Evolutionary conservation across 1,140 invertebrate genomes (phyloP).

Genomic region (Aphaenogaster rudis): DNA sequence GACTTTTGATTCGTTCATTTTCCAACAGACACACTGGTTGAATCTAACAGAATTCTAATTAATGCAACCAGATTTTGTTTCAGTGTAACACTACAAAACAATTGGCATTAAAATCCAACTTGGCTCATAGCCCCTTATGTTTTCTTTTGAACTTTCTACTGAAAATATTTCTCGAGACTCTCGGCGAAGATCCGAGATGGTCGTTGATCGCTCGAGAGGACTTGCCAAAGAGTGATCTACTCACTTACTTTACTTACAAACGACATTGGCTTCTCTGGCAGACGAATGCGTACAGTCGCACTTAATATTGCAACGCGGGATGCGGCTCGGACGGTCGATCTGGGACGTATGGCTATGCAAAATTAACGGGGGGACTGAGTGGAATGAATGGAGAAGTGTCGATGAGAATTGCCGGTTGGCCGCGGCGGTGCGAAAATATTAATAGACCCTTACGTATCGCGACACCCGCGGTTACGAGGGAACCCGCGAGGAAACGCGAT

Average conservation of each 20-base stretch:
- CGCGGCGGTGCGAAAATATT: constrained; percentile 36
- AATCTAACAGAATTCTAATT: too few species aligned
- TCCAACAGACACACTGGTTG: too few species aligned
- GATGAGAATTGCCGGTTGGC: constrained; percentile 18
- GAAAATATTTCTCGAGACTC: not conserved
- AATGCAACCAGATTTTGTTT: too few species aligned
- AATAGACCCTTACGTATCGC: not conserved
- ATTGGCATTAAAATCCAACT: too few species aligned
- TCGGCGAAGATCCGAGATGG: not conserved
- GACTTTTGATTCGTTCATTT: too few species aligned
- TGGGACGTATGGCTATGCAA: constrained; percentile 34
- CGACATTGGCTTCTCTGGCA: not conserved
- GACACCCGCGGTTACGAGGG: not conserved
- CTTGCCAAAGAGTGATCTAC: too few species aligned
- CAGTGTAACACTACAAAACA: too few species aligned
- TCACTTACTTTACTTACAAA: not conserved
- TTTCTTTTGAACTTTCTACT: too few species aligned
- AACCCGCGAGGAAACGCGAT: not conserved
- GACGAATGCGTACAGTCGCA: not conserved
- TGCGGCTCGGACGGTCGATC: not conserved
- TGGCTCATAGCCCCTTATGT: too few species aligned
- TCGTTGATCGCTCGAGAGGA: not conserved
- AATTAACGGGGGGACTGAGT: constrained; percentile 35
- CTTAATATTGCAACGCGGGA: constrained; percentile 22
- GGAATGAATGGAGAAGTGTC: constrained; percentile 48